Evolutionary conservation across 1,140 invertebrate genomes (phyloP), one percentile per base, ranked within the genome.

Genomic region (Dendroctonus ponderosae): DNA sequence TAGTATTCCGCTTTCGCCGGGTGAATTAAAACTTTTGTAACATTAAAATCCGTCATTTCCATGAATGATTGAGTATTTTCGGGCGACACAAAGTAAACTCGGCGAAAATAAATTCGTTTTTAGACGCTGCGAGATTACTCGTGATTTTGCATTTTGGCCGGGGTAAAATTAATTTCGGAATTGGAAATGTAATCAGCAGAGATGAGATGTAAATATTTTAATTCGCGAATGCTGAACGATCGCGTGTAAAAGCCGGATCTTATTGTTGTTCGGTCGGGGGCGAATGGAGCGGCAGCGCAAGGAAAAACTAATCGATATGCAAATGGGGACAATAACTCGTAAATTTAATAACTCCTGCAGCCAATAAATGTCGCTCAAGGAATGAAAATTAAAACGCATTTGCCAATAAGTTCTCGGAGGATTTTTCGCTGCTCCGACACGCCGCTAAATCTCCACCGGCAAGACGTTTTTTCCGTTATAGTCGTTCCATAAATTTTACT

Each of bases 41-140:
- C 75, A 76, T 77, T 77, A 75, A 76, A 77, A 75, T 77, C 72
- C 75, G 74, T 76, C 74, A 77, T 76, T 74, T 77, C 73, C 73
- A 77, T 76, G 74, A 76, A 76, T 76, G 76, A 77, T 77, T 77
- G 76, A 74, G 75, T 75, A 75, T 75, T 76, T 67, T n/a, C n/a
- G 44, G 66, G 61, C 62, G 67, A 69, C 67, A 74, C 72, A 76
- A 76, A 76, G 75, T 70, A 73, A 75, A 75, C 66, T 63, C 66
- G 70, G 68, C 63, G 59, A 67, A 76, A 71, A 76, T 76, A 76
- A 76, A 75, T 76, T 76, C 72, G 75, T 76, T 76, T 76, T 76
- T 72, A 69, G 41, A 39, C 7, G 63, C 53, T 68, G 67, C 69
- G 69, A 69, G 72, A 74, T 74, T 71, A 73, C 73, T 75, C 69